These are phyloP conservation scores for Microhierax caerulescens DNA, from an alignment of 2,797 vertebrate genomes.

Conservation along the genomic window DNA sequence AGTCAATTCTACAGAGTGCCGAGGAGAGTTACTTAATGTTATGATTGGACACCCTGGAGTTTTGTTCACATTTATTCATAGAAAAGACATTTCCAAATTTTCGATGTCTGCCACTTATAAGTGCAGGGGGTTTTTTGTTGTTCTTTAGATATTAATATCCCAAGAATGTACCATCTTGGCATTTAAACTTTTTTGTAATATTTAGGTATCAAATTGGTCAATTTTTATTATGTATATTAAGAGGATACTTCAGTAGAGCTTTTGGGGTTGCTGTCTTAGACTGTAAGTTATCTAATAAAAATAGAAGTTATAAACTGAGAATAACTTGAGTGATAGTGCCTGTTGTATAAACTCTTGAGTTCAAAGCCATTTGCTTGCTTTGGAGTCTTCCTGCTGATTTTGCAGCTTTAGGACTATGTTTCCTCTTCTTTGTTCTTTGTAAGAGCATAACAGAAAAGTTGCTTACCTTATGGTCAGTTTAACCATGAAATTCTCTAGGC, in stretches of 20 bases:
- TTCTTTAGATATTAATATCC: not conserved
- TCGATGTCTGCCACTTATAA: not conserved
- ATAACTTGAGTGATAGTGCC: not conserved
- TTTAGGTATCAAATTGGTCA: not conserved
- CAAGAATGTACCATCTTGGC: not conserved
- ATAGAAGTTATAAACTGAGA: not conserved
- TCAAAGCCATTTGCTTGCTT: not conserved
- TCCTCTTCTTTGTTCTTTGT: not conserved
- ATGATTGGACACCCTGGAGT: not conserved
- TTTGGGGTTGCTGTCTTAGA: not conserved
- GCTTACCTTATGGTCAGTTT: not conserved
- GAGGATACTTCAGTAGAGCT: not conserved
- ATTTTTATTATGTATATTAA: not conserved
- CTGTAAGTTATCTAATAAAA: not conserved
- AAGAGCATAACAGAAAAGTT: not conserved
- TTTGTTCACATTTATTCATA: not conserved
- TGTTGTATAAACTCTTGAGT: not conserved
- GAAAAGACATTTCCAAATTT: not conserved
- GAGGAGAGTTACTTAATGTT: not conserved
- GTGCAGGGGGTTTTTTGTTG: not conserved
- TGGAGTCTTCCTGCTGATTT: not conserved
- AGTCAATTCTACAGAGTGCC: not conserved
- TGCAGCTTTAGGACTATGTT: not conserved
- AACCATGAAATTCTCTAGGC: not conserved
- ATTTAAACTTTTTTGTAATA: not conserved